Evolutionary conservation across 2,113 vertebrate genomes (phyloP).

Genomic region (Ochotona curzoniae): DNA sequence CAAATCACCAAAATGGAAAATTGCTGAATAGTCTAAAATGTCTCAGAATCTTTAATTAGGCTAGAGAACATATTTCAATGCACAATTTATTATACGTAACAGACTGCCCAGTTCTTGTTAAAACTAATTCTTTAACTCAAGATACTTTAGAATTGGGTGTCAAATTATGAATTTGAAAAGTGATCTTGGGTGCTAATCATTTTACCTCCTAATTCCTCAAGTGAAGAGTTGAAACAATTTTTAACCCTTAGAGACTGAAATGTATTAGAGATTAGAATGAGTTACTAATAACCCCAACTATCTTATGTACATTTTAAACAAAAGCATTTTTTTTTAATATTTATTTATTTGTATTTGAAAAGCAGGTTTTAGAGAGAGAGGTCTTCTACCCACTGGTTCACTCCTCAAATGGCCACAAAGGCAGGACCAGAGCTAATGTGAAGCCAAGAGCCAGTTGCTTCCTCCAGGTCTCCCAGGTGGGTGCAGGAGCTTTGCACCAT

Average conservation of each 20-base stretch:
- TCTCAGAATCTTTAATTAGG: conserved; percentile 12
- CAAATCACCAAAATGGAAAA: not conserved
- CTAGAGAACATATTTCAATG: conserved; percentile 6
- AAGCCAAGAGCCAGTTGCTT: too few relatives aligned
- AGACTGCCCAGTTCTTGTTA: conserved; percentile 17
- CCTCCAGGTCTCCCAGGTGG: too few relatives aligned
- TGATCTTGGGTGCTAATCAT: conserved; percentile 13
- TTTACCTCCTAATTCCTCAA: conserved; percentile 39
- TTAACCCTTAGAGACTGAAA: conserved; percentile 1
- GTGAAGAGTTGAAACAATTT: conserved; percentile 39
- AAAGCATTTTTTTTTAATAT: too few relatives aligned
- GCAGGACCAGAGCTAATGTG: too few relatives aligned
- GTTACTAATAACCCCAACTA: not conserved
- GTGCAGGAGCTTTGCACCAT: too few relatives aligned
- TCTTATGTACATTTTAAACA: not conserved
- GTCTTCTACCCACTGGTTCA: too few relatives aligned
- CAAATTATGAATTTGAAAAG: not conserved
- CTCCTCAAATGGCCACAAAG: too few relatives aligned
- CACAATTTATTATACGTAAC: not conserved
- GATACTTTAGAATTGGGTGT: conserved; percentile 1
- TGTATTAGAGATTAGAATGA: not conserved
- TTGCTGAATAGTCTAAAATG: conserved; percentile 30
- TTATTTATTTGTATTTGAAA: too few relatives aligned
- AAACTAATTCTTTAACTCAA: conserved; percentile 30
- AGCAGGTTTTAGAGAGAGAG: too few relatives aligned